Evolutionary conservation across 2,797 vertebrate species (phyloP).

Genomic region (Epinephelus malabaricus): DNA sequence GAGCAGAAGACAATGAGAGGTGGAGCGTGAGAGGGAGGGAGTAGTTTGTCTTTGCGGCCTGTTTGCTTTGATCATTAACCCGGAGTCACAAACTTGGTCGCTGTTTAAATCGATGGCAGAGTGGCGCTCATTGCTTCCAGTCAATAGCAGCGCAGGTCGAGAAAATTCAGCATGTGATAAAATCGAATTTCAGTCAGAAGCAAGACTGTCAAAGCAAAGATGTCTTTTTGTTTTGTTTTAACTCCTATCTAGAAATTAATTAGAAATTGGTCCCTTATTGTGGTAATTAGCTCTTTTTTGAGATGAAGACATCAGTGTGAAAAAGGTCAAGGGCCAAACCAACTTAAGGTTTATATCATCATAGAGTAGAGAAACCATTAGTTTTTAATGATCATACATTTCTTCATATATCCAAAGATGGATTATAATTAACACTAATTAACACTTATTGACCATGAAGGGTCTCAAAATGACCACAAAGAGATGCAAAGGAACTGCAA

Average conservation of each 20-base stretch:
- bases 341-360: background rate
- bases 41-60: slow-evolving; percentile 29
- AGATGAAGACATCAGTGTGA: background rate
- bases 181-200: slow-evolving; percentile 35
- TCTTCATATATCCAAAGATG: background rate
- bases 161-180: slow-evolving; percentile 52
- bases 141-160: slow-evolving; percentile 57
- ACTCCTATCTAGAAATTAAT: slow-evolving; percentile 15
- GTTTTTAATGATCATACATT: background rate
- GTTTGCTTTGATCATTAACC: slow-evolving; percentile 62
- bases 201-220: background rate
- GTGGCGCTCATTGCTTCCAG: slow-evolving; percentile 35
- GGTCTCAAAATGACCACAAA: no score
- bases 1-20: slow-evolving; percentile 26
- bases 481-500: no score
- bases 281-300: background rate
- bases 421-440: no score
- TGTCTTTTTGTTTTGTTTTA: slow-evolving; percentile 13
- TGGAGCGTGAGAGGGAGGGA: slow-evolving; percentile 17
- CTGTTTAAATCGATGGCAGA: slow-evolving; percentile 54
- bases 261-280: background rate
- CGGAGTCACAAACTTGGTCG: slow-evolving; percentile 37
- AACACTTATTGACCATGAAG: no score
- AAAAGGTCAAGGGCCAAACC: background rate
- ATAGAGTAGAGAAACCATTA: background rate